Base-by-base conservation (phyloP, 1,140 invertebrate species). In the Carposina sasakii region DNA sequence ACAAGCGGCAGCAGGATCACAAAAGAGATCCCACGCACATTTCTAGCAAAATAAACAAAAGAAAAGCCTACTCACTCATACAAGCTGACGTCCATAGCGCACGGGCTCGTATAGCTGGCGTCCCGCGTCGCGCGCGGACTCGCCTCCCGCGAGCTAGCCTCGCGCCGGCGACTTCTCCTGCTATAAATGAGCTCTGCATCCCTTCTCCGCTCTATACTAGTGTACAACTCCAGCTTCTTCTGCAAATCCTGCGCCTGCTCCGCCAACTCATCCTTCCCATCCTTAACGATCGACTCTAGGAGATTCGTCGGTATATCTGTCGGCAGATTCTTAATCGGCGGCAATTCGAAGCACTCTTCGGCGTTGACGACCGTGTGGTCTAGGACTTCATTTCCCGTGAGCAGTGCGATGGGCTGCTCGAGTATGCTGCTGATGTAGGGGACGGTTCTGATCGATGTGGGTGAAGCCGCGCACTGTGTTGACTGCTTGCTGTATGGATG, bases 261-360 rank as follows among this genome's bases (percentile, higher is more conserved):
- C 76, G 16, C 61, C 60, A 70, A 72, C 0, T 73, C 70, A 21
- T 81, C 76, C 31, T 57, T 67, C 47, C 79, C 81, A 44, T 83
- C 76, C 42, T 76, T 77, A 0, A 78, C 59, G 19, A 83, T 81
- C 2, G 76, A 81, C 51, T 79, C 71, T 16, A 83, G 52, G n/a
- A 83, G 75, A 41, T 76, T 73, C 10, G 68, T 60, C 0, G 81
- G 71, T 19, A 86, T 67, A 17, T 85, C 82, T 0, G 12, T 39
- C 0, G 76, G 78, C 0, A 85, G 57, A 1, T 76, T 70, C 44
- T 76, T 79, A 2, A 86, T 72, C 0, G 81, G 77, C 0, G 85
- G 82, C 3, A 85, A 59, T 54, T 84, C 76, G 65, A 84, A 79
- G 54, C 82, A 86, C 37, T 85, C 85, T 44, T 85, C 85, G 0